Percentiles rank a stretch among this genome's conserved stretches.
These are phyloP conservation scores for Thysanoteuthis rhombus DNA, from an alignment of 2,888 invertebrate species.

Conservation along the genomic window DNA sequence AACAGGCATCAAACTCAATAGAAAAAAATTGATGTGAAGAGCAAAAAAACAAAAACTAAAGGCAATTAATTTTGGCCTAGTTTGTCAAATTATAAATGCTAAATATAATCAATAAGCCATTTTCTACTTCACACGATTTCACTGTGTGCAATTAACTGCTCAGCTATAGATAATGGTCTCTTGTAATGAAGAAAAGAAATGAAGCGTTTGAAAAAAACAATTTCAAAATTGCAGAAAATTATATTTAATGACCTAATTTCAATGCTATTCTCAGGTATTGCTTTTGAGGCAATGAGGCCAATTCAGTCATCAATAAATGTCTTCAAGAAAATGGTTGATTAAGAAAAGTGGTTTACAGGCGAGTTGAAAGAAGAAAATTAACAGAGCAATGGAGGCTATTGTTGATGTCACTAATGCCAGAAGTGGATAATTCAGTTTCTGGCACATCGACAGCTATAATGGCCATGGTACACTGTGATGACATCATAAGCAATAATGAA, in stretches of 20 bases:
- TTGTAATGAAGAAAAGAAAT: neutral
- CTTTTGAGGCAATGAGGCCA: neutral
- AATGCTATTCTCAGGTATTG: neutral
- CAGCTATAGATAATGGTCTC: neutral
- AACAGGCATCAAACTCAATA: no score
- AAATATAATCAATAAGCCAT: neutral
- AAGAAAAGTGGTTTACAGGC: neutral
- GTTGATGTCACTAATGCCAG: neutral
- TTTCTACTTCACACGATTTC: neutral
- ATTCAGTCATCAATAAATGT: neutral
- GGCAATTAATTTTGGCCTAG: neutral
- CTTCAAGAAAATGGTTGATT: neutral
- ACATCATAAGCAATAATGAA: neutral
- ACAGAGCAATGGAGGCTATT: neutral
- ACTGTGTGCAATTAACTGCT: neutral
- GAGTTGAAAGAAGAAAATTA: neutral
- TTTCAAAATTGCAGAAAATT: neutral
- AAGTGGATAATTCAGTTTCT: no score
- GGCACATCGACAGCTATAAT: neutral
- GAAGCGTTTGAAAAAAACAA: neutral
- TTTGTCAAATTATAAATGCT: neutral
- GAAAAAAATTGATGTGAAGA: no score
- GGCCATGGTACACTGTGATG: neutral
- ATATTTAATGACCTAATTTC: neutral
- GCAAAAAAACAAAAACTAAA: no score